Evolutionary conservation across 2,113 vertebrate species (phyloP).

Genomic region (Pleuronectes platessa): DNA sequence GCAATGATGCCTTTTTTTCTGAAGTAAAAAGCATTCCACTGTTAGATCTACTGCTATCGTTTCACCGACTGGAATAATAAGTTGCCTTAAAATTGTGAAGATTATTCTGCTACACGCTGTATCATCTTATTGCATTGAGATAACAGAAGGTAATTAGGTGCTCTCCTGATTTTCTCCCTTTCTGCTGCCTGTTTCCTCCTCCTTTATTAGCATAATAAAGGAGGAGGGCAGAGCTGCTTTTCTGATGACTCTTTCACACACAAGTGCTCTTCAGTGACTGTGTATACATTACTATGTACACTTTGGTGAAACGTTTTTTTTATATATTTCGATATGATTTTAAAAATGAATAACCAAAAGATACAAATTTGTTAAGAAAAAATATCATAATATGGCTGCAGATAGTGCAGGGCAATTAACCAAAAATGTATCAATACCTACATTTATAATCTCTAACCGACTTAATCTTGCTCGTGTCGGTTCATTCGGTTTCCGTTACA

Average conservation of each 20-base stretch:
- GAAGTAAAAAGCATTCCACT: neutral
- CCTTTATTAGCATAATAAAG: constrained; percentile 5
- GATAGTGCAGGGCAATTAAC: no score
- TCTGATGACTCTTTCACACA: constrained; percentile 10
- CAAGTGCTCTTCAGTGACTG: neutral
- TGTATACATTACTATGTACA: neutral
- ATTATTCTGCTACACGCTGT: neutral
- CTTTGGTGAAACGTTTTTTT: neutral
- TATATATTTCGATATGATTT: neutral
- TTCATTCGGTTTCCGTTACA: no score
- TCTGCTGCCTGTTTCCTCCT: neutral
- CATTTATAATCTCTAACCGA: no score
- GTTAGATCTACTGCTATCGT: neutral
- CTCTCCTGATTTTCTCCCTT: neutral
- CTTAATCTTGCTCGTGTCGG: no score
- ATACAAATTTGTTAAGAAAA: no score
- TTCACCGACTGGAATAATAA: no score
- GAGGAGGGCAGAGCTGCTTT: no score
- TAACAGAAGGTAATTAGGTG: constrained; percentile 11
- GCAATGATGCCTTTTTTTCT: neutral
- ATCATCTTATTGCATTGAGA: neutral
- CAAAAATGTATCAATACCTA: no score
- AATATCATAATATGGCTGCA: neutral
- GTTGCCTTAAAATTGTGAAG: constrained; percentile 15
- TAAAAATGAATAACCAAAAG: neutral